Percentiles rank a stretch among this genome's conserved stretches.
Evolutionary conservation across 92 coral and sea anemone species (phyloP).

Genomic region (Siderastrea siderea): DNA sequence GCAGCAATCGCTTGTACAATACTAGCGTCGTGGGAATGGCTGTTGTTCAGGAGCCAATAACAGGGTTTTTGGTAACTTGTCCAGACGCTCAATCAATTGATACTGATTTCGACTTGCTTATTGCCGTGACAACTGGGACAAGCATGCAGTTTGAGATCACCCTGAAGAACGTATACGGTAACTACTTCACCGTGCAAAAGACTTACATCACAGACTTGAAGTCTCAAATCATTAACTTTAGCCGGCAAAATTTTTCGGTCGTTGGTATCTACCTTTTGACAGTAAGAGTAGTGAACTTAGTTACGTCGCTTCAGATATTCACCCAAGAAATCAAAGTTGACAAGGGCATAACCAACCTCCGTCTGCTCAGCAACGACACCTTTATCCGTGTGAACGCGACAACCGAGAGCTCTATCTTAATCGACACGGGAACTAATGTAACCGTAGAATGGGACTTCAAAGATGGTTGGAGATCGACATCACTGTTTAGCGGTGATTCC

Average conservation of each 20-base stretch:
- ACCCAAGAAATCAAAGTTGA: constrained; percentile 62
- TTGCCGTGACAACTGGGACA: constrained; percentile 68
- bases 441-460: constrained; percentile 81
- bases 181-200: neutral
- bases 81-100: constrained; percentile 68
- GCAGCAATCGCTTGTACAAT: constrained; percentile 83
- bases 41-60: constrained; percentile 76
- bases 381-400: constrained; percentile 59
- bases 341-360: constrained; percentile 61
- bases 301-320: constrained; percentile 48
- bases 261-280: constrained; percentile 61
- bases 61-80: constrained; percentile 34
- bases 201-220: neutral
- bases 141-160: constrained; percentile 71
- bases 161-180: constrained; percentile 39
- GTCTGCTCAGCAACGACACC: constrained; percentile 30
- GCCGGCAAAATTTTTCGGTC: constrained; percentile 40
- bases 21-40: constrained; percentile 41
- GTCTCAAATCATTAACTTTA: neutral
- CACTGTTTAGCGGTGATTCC: constrained; percentile 53
- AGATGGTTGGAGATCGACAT: constrained; percentile 48
- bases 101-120: constrained; percentile 34
- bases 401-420: constrained; percentile 37
- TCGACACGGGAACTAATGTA: constrained; percentile 75
- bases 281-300: constrained; percentile 68